Percentiles rank a stretch among this genome's conserved stretches.
Conservation (phyloP, 1,140 invertebrate species). For the Temnothorax nylanderi region DNA sequence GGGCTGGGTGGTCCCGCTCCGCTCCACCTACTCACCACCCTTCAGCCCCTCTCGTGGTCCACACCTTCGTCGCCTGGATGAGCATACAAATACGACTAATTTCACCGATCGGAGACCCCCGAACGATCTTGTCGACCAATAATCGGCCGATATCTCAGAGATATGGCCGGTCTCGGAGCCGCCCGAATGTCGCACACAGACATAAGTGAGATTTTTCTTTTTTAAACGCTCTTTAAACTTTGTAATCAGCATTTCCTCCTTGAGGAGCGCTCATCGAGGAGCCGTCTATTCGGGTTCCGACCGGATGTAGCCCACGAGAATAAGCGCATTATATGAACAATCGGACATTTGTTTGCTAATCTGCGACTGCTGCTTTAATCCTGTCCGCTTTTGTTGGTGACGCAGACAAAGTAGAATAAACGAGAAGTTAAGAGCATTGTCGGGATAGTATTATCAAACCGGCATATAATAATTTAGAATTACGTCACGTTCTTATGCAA, state of each 20-base stretch:
- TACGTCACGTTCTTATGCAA: neutral
- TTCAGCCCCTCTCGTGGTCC: constrained; percentile 77
- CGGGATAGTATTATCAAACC: neutral
- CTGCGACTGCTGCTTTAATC: constrained; percentile 46
- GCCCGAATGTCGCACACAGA: neutral
- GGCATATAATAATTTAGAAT: neutral
- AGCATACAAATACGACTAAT: constrained; percentile 73
- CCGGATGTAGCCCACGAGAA: constrained; percentile 44
- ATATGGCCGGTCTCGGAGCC: neutral
- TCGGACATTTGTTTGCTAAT: constrained; percentile 53
- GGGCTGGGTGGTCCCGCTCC: constrained; percentile 84
- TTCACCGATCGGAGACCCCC: constrained; percentile 63
- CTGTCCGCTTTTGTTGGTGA: constrained; percentile 14
- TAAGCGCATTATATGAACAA: constrained; percentile 55
- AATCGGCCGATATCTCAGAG: constrained; percentile 46
- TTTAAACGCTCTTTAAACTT: constrained; percentile 29
- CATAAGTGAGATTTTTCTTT: neutral
- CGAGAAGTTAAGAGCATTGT: neutral
- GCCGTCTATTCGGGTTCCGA: constrained; percentile 18
- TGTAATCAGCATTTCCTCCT: constrained; percentile 6
- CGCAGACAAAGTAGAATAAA: constrained; percentile 10
- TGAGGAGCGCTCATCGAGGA: neutral
- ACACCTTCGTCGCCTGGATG: constrained; percentile 68
- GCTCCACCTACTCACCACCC: constrained; percentile 83
- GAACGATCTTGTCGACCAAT: constrained; percentile 67